These are phyloP conservation scores for Orestias chungarensis DNA, from an alignment of 2,797 vertebrate species.

Conservation along the genomic window DNA sequence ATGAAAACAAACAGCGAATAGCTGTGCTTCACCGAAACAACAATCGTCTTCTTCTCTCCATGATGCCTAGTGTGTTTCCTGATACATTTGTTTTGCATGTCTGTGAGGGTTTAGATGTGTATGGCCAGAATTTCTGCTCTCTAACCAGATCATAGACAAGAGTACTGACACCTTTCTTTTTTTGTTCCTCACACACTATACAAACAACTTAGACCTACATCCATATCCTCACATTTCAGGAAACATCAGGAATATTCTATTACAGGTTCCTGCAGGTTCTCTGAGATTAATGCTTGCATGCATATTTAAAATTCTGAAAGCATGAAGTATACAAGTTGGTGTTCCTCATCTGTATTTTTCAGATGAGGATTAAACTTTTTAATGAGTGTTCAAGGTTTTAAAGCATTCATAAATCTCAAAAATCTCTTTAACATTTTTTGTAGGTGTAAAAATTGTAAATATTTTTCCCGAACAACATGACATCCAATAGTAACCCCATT, in stretches of 20 bases:
- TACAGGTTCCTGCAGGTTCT: no score
- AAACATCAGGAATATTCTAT: neutral
- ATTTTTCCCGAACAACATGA: neutral
- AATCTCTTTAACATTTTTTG: neutral
- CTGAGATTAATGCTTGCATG: neutral
- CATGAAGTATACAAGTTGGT: no score
- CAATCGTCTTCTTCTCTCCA: neutral
- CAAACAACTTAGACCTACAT: no score
- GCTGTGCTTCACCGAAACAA: conserved; percentile 13
- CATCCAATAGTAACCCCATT: neutral
- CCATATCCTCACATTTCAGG: neutral
- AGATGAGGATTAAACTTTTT: neutral
- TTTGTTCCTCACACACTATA: neutral
- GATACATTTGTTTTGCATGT: neutral
- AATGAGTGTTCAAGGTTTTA: neutral
- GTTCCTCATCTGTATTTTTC: neutral
- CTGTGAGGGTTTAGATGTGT: no score
- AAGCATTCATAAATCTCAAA: neutral
- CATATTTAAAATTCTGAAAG: neutral
- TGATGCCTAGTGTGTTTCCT: neutral
- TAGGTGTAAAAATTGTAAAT: no score
- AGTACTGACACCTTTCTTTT: neutral
- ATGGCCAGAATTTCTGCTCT: neutral
- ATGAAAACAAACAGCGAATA: conserved; percentile 8
- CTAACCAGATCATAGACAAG: neutral